Base-by-base conservation (phyloP, 1,140 invertebrate species). In the Drosophila oshimai region DNA sequence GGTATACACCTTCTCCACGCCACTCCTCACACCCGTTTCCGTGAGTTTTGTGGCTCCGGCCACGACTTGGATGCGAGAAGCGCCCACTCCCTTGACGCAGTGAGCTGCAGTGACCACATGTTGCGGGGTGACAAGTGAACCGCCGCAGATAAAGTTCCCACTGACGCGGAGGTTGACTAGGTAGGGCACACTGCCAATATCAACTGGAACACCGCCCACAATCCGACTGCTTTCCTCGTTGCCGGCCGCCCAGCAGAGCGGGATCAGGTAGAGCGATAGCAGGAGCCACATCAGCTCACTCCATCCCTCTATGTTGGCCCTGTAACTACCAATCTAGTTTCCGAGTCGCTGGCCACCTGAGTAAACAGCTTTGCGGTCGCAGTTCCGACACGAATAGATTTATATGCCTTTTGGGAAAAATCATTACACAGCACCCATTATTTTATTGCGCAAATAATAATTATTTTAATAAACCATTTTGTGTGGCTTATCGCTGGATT, bases 381-480 rank as follows among this genome's bases (percentile, higher is more conserved):
- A 54, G 53, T 64, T 80, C 53, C 65, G 71, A 77, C 47, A 64
- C 34, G 53, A 60, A 58, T 68, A 71, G 71, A 55, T 73, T 86
- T 87, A 86, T 76, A 65, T 67, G 39, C 49, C 46, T 50, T 71
- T 55, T 47, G 75, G 80, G 75, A 86, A 86, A 76, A 73, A 75
- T 87, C 78, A 64, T 80, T 73, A 69, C 53, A 61, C 13, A 33
- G 47, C 46, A 28, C 12, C 33, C 31, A 20, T 80, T 80, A 62
- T 75, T 69, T 80, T 80, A 80, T 75, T 67, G 81, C 49, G 37
- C 71, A 76, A 80, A 76, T 86, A 73, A 53, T 75, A 86, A 87
- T 86, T 76, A 84, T 71, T 80, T 80, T 73, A 72, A 80, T 86
- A 75, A 80, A 72, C 34, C 75, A 76, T 79, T 86, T 84, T 74